Conservation (phyloP, 2,797 vertebrate genomes). For the Cynodonichthys magdalenae region DNA sequence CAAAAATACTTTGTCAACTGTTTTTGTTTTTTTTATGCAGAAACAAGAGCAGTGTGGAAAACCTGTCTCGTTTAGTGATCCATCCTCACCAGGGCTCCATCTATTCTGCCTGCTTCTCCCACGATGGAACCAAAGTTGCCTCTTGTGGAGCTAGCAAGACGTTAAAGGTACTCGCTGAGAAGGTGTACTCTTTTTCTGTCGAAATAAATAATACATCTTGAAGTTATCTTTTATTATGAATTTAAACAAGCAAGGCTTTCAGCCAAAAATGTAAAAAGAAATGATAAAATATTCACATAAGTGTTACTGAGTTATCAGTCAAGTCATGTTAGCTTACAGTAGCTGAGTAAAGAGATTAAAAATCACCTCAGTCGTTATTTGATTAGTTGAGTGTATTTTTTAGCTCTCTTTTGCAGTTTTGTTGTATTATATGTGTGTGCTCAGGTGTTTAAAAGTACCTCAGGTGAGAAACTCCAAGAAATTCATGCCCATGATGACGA, state of each 20-base stretch:
- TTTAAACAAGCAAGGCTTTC: too few relatives aligned
- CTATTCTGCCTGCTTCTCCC: constrained; percentile 93
- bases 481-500: constrained; percentile 92
- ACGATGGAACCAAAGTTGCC: constrained; percentile 89
- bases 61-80: constrained; percentile 89
- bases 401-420: too few relatives aligned
- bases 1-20: background rate
- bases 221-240: too few relatives aligned
- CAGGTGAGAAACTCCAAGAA: constrained; percentile 90
- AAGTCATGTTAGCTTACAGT: too few relatives aligned
- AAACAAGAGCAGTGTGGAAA: constrained; percentile 89
- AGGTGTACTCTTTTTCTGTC: background rate
- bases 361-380: too few relatives aligned
- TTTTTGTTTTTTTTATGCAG: constrained; percentile 67
- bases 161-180: constrained; percentile 83
- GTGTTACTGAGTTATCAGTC: too few relatives aligned
- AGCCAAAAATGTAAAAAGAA: too few relatives aligned
- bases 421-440: background rate
- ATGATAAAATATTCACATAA: too few relatives aligned
- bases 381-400: too few relatives aligned
- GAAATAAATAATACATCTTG: background rate
- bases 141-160: constrained; percentile 92
- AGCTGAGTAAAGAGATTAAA: too few relatives aligned
- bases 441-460: constrained; percentile 91
- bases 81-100: constrained; percentile 92